Evolutionary conservation across 1,140 invertebrate species (phyloP).

Genomic region (Cepaea nemoralis): DNA sequence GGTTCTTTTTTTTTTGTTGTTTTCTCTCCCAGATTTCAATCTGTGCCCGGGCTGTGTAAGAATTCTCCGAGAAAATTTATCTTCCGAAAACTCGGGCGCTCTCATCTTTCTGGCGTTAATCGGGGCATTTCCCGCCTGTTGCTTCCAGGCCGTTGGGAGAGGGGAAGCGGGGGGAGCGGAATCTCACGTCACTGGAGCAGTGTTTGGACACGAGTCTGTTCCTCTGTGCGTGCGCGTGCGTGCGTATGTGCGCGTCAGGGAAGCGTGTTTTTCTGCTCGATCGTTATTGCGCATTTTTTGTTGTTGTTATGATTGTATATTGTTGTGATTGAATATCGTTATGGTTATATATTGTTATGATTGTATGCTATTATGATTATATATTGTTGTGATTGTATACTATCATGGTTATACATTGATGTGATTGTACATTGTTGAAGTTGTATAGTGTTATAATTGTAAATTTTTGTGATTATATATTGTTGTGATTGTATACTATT

Average conservation of each 20-base stretch:
- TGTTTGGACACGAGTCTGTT: neutral
- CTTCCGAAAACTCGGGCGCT: neutral
- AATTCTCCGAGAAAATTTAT: neutral
- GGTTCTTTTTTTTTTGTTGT: constrained; percentile 13
- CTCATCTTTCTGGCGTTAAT: neutral
- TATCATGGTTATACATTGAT: too few relatives aligned
- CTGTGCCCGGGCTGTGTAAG: neutral
- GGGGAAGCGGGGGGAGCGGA: neutral
- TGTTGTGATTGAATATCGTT: too few relatives aligned
- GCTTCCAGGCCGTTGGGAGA: neutral
- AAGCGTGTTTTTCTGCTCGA: neutral
- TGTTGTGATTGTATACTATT: too few relatives aligned
- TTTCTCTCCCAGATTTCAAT: constrained; percentile 11
- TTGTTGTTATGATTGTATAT: too few relatives aligned
- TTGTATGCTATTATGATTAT: too few relatives aligned
- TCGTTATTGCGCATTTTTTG: too few relatives aligned
- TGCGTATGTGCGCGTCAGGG: neutral
- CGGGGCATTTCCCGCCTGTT: neutral
- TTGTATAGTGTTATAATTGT: too few relatives aligned
- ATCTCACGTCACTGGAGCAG: neutral
- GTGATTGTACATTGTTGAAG: too few relatives aligned
- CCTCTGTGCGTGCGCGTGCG: neutral
- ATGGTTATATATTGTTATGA: too few relatives aligned
- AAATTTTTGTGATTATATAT: too few relatives aligned
- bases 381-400: too few relatives aligned